A percentile compares a stretch with the other conserved stretches of the same genome.
These are phyloP conservation scores for Dicaeum eximium DNA, from an alignment of 2,113 vertebrate genomes.

Conservation along the genomic window DNA sequence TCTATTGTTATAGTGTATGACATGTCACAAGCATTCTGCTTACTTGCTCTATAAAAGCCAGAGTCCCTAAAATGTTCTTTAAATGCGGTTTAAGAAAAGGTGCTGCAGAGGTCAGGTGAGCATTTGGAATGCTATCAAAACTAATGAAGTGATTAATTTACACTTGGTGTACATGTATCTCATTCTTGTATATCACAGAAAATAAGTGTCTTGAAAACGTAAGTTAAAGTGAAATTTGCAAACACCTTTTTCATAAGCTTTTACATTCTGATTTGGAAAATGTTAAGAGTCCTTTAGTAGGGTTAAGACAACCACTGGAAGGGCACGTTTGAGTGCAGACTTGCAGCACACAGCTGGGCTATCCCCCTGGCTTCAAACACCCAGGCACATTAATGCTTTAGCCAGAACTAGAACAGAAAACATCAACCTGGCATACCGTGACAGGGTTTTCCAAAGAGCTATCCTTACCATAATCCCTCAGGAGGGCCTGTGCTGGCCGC, in stretches of 20 bases:
- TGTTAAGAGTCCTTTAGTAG: background rate
- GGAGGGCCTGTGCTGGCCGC: constrained; percentile 86
- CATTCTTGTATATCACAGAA: background rate
- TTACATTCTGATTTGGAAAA: background rate
- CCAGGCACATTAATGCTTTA: background rate
- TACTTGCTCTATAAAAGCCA: background rate
- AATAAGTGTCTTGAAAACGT: background rate
- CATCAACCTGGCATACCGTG: background rate
- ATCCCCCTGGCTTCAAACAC: background rate
- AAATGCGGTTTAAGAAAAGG: background rate
- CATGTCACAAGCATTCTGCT: background rate
- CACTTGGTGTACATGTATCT: background rate
- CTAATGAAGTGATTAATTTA: accelerated
- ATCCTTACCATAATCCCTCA: constrained; percentile 90
- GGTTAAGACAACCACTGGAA: background rate
- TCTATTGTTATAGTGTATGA: background rate
- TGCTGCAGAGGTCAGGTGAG: background rate
- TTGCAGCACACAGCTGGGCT: background rate
- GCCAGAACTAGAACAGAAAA: background rate
- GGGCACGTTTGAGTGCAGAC: background rate
- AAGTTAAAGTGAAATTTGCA: background rate
- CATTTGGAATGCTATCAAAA: background rate
- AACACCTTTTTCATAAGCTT: background rate
- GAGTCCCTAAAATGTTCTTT: background rate
- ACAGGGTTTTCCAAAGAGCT: background rate